Evolutionary conservation across 2,113 vertebrate genomes (phyloP), one percentile per base, ranked within the genome.

Genomic region (Paraplagusia blochii): DNA sequence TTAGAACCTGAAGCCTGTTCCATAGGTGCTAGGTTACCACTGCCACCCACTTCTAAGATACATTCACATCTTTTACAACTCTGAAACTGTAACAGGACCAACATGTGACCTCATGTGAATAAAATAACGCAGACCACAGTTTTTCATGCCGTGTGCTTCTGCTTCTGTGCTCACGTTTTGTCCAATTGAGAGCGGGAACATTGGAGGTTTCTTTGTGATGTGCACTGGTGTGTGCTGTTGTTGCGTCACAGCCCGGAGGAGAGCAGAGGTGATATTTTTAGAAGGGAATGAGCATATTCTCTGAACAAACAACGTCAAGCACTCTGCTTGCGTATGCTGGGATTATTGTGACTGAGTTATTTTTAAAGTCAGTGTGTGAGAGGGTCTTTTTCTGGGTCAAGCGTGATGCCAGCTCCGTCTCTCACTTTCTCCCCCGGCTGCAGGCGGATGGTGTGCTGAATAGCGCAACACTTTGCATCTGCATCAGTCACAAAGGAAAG

Each of bases 271-370:
- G 50, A 66, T 87, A 87, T 86, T 85, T 88, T 87, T 88, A 85
- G 86, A 81, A 63, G 66, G 71, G 77, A 86, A 80, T 74, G 72
- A 66, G 81, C 74, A 82, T 84, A 87, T 88, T 88, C 79, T 77
- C 60, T 68, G 72, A 83, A 76, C 66, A 48, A 80, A 78, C 77
- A 72, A 83, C 83, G 79, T 82, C 85, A 86, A 53, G 75, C 66
- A 14, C 74, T 81, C 76, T 83, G 85, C 82, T 84, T 86, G 75
- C 78, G 77, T 88, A 77, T 84, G 76, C 76, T 66, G 43, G 77
- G 85, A 87, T 88, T 88, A 88, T 87, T 88, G 81, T 84, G 78
- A 81, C 81, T 59, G 17, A 34, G 79, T 79, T 88, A 88, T 89
- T 87, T 90, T 82, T 85, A 86, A 50, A 10, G 58, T 51, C 14